These are phyloP conservation scores for Tenthredo notha DNA, from an alignment of 2,888 invertebrate genomes.

Conservation along the genomic window DNA sequence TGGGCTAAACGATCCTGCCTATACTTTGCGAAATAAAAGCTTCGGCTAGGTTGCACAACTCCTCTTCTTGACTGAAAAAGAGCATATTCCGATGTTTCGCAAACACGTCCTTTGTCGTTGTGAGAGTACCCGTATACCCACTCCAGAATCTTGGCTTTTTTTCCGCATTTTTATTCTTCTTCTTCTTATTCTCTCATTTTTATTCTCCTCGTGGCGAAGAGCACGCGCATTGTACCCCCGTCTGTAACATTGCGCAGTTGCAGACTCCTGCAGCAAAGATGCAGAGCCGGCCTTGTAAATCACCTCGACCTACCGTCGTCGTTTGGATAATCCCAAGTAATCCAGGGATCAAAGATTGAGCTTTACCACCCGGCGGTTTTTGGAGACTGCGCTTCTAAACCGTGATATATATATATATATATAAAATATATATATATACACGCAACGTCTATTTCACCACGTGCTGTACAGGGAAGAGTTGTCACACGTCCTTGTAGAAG, in stretches of 20 bases:
- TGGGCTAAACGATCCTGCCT: background rate
- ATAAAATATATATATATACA: too few relatives aligned
- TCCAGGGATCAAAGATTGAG: constrained; percentile 70
- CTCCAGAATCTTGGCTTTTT: background rate
- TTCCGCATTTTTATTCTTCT: background rate
- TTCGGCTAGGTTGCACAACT: constrained; percentile 1
- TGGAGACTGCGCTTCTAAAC: background rate
- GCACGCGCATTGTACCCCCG: constrained; percentile 35
- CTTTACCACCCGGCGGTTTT: constrained; percentile 69
- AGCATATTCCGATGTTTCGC: constrained; percentile 62
- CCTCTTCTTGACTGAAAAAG: constrained; percentile 57
- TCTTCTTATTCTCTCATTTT: background rate
- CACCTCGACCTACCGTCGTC: constrained; percentile 74
- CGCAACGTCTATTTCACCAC: background rate
- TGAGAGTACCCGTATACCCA: constrained; percentile 54
- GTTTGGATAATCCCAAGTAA: constrained; percentile 72
- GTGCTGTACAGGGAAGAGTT: constrained; percentile 1
- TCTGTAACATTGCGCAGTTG: background rate
- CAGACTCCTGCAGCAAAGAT: background rate
- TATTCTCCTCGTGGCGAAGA: constrained; percentile 18
- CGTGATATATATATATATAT: background rate
- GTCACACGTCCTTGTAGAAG: background rate
- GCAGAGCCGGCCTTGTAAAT: constrained; percentile 71
- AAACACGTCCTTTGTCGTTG: constrained; percentile 57
- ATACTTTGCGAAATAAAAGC: background rate